Base-by-base conservation (phyloP, 2,797 vertebrate species). In the Acrossocheilus wenchowensis region DNA sequence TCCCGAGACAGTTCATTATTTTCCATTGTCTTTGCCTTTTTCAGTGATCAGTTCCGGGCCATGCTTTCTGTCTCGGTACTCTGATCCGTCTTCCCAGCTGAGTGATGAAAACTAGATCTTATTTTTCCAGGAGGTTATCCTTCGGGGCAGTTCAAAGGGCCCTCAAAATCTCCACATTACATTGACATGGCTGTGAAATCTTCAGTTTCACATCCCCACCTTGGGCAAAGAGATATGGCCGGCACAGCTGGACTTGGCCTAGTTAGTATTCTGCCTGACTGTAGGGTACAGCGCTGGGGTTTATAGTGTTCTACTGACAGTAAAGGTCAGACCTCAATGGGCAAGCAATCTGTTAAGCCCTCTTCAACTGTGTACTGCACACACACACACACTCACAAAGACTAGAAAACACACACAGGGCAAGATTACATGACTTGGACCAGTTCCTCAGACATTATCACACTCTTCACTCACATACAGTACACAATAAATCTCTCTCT, bases 261-360 rank as follows among this genome's bases (percentile, higher is more conserved):
- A 80, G 83, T 88, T 88, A 88, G 88, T 69, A 84, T 84, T 87
- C 82, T 21, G 45, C 72, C 54, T 54, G 52, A 78, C 75, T 72
- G 69, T 50, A 71, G 82, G 79, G 72, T 72, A 82, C 75, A 86
- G 78, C 74, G 50, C 74, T 48, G 30, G 78, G 81, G 75, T 88
- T 85, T 87, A 86, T 74, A 82, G 62, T 68, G 62, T 80, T 72
- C 86, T 69, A 75, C 87, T 89, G 89, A 88, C 89, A 88, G 88
- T 84, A 85, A 91, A 91, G 89, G 87, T 89, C 88, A 90, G 88
- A 84, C 69, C 88, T 86, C 88, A 82, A 74, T 64, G 78, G 85
- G 75, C 84, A 83, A 85, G 75, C 83, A 87, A 89, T 90, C 83
- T 87, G 88, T 81, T 88, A 88, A 84, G 57, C 72, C 85, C 50